Evolutionary conservation across 2,113 vertebrate species (phyloP).

Genomic region (Syngnathus typhle): DNA sequence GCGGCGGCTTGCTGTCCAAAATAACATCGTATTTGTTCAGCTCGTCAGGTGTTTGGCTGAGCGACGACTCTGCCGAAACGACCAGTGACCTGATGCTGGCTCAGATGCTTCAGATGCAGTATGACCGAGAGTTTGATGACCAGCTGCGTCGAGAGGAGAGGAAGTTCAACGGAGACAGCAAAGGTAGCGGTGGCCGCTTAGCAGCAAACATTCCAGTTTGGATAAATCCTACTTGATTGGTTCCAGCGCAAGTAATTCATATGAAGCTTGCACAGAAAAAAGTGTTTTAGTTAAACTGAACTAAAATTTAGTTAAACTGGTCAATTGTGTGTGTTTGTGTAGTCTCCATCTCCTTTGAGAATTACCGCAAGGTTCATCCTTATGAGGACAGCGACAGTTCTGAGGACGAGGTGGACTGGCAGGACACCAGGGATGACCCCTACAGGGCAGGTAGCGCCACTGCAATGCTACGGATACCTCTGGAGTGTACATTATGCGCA

Average conservation of each 20-base stretch:
- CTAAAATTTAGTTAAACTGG: too few relatives aligned
- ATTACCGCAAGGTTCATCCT: conserved; percentile 92
- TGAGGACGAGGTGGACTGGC: conserved; percentile 97
- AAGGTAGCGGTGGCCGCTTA: conserved; percentile 70
- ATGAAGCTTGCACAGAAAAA: too few relatives aligned
- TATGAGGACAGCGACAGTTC: conserved; percentile 93
- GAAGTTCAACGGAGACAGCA: conserved; percentile 96
- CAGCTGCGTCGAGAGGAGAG: conserved; percentile 91
- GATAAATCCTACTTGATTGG: not conserved
- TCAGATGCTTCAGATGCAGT: conserved; percentile 97
- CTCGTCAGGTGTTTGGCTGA: conserved; percentile 64
- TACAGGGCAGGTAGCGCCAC: conserved; percentile 81
- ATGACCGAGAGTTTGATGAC: conserved; percentile 90
- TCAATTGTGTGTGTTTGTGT: conserved; percentile 17
- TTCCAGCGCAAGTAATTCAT: not conserved
- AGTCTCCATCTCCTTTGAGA: conserved; percentile 99
- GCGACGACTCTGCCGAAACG: conserved; percentile 76
- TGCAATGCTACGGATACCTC: not conserved
- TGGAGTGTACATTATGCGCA: too few relatives aligned
- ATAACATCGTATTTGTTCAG: conserved; percentile 53
- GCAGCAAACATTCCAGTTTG: not conserved
- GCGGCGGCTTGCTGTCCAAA: too few relatives aligned
- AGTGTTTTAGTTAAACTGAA: too few relatives aligned
- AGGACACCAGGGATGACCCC: conserved; percentile 90
- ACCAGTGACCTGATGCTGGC: conserved; percentile 91